Base-by-base conservation (phyloP, 1,140 invertebrate species). In the Sycophila sp. region DNA sequence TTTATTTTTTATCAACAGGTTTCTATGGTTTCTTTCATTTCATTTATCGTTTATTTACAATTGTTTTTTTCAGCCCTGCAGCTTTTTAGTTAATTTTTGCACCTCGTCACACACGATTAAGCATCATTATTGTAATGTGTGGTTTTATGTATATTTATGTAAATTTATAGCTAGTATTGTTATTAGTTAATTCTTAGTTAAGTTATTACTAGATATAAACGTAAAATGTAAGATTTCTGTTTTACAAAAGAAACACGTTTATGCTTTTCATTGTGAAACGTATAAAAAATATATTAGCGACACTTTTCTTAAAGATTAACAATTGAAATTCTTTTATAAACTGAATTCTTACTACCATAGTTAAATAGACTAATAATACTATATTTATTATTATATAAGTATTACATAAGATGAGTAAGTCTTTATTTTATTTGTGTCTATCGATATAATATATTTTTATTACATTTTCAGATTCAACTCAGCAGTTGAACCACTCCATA, bases 61-160 rank as follows among this genome's bases (percentile, higher is more conserved):
- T 34, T 34, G 58, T 66, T 66, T 45, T 5, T 60, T 55, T 55
- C 65, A 63, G 60, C 58, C 38, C 19, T 45, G 13, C 59, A 58
- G 49, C 38, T 70, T 56, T 42, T 69, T 51, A 40, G 17, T 32
- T 47, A 8, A 7, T 66, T 60, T 60, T 59, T 19, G 30, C 32
- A 19, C 42, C 42, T 17, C 30, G 15, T 53, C 32, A 65, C 53
- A 51, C 63, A 64, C 47, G 32, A 56, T n/a, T 13, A 36, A 13
- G 17, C 56, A 66, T 66, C 51, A 66, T 66, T 58, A 58, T 55
- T 32, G 15, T 53, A 0, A 24, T 10, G 26, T 24, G 17, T 49
- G 11, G 11, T 49, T 49, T 24, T 11, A 45, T 45, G 17, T 45
- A 15, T 45, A 17, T 45, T n/a, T n/a, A n/a, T n/a, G n/a, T n/a